Evolutionary conservation across 2,888 invertebrate species (phyloP), one percentile per base, ranked within the genome.

Genomic region (Ypsolopha scabrella): DNA sequence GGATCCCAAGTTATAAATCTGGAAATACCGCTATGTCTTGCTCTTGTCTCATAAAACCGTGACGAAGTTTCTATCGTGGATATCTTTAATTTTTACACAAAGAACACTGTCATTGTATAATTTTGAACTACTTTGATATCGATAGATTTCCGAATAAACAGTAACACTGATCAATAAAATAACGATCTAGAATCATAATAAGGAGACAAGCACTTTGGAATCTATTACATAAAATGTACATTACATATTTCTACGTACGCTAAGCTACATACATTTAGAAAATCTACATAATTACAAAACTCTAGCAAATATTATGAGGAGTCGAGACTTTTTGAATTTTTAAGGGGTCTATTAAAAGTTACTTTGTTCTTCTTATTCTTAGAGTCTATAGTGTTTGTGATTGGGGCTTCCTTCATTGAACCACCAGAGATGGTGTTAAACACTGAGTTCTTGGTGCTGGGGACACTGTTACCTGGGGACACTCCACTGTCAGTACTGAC

Each of bases 251-350:
- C 62, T 58, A 65, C 58, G 65, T 74, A 74, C 68, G 71, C 58
- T 43, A 14, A 36, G 54, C 80, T 81, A 81, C 73, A 63, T 80
- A 85, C 83, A 85, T 69, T 81, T 85, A 85, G 77, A 85, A 85
- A 85, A 86, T 83, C 83, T 86, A 86, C 82, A 80, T 82, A 81
- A 80, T 83, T 82, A 83, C 83, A 82, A 76, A 75, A 46, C 7
- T 44, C 34, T 13, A 9, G 8, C 39, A 45, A 37, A 64, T 63
- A 63, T 63, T 65, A 72, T 75, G 80, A 83, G 72, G 81, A 77
- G 67, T 86, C 85, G 73, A 86, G 65, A 75, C 85, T 85, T 76
- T 85, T 86, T 53, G 85, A 83, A 72, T 75, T 81, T 66, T 83
- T 85, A 52, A 82, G 71, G 64, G 81, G 76, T 71, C 82, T 57